phyloP scores from a whole-genome alignment of 2,888 invertebrate species.

The Eremobia ochroleuca region DNA sequence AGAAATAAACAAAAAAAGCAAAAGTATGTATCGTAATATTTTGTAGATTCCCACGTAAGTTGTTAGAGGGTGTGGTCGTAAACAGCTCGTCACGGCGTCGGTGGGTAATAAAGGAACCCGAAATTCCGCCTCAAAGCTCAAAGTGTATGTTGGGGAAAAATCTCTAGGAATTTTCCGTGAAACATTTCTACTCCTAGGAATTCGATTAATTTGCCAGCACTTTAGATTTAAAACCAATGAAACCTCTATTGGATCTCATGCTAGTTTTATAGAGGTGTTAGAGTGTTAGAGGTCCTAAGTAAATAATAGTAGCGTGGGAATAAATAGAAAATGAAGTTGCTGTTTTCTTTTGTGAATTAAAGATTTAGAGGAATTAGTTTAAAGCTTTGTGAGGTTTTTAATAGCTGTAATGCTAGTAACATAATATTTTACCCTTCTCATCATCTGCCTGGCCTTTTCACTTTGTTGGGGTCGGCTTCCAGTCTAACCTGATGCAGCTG shows the following conservation, averaged over 20 bases:
- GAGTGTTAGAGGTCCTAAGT: constrained; percentile 30
- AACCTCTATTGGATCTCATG: constrained; percentile 40
- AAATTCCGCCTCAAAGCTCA: constrained; percentile 55
- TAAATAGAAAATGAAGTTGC: constrained; percentile 10
- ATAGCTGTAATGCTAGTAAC: not conserved
- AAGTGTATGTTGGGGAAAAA: constrained; percentile 60
- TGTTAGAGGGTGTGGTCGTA: constrained; percentile 45
- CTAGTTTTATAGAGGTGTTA: constrained; percentile 52
- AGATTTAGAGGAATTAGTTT: not conserved
- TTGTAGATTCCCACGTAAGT: constrained; percentile 54
- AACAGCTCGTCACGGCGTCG: constrained; percentile 56
- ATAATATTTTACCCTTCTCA: not conserved
- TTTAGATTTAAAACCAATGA: constrained; percentile 60
- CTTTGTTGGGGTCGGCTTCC: no score
- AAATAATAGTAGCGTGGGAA: constrained; percentile 36
- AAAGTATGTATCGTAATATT: constrained; percentile 54
- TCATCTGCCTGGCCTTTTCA: no score
- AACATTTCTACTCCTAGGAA: constrained; percentile 61
- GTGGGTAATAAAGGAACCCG: constrained; percentile 60
- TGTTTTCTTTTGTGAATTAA: constrained; percentile 16
- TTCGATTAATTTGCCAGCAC: constrained; percentile 70
- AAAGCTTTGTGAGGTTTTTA: not conserved
- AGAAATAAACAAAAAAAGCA: constrained; percentile 48
- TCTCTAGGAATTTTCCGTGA: constrained; percentile 60
- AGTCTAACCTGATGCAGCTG: no score